Evolutionary conservation across 2,113 vertebrate genomes (phyloP).

Genomic region (Archilochus colubris): DNA sequence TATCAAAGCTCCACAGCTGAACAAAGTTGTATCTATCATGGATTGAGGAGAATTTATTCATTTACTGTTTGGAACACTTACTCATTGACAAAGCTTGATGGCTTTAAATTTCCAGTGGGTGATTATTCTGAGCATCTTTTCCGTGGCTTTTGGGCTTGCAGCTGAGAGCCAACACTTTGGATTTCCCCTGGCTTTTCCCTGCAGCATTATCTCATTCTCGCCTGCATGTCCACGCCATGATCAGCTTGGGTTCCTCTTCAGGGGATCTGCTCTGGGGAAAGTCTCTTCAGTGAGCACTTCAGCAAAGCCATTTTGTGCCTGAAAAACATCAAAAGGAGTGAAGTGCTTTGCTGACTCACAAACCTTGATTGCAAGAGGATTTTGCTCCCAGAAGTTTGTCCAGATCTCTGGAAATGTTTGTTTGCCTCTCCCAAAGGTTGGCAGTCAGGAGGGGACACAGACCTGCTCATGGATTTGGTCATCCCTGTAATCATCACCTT

Average conservation of each 20-base stretch:
- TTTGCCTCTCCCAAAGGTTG: neutral
- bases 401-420: fast-evolving
- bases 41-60: slow-evolving; percentile 73
- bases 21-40: slow-evolving; percentile 76
- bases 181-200: neutral
- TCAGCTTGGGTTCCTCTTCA: neutral
- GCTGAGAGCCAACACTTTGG: neutral
- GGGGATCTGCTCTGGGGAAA: neutral
- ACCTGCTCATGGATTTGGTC: neutral
- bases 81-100: slow-evolving; percentile 2
- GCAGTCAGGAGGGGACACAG: fast-evolving
- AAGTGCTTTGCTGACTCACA: neutral
- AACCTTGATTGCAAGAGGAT: neutral
- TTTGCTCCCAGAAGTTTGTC: neutral
- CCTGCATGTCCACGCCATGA: fast-evolving
- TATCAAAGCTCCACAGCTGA: slow-evolving; percentile 72
- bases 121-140: neutral
- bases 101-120: slow-evolving; percentile 22
- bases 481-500: fast-evolving
- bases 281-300: neutral
- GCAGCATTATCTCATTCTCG: neutral
- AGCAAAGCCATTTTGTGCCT: neutral
- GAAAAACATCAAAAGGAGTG: neutral
- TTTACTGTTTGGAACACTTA: slow-evolving; percentile 53
- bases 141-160: neutral